Evolutionary conservation across 2,797 vertebrate species (phyloP).

Genomic region (Vespertilio murinus): DNA sequence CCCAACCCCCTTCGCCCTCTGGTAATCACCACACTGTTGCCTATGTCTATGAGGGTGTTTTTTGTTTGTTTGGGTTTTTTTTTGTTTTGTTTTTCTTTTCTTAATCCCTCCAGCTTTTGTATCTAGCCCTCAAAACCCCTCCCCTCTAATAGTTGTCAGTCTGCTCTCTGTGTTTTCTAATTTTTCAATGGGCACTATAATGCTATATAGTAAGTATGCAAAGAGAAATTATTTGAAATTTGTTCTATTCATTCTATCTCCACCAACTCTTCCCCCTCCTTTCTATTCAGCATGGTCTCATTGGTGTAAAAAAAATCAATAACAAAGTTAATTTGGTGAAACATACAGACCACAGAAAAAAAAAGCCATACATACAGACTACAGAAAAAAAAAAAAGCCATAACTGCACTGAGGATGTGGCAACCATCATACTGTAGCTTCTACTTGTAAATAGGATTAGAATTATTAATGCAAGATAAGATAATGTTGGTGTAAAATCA

Average conservation of each 20-base stretch:
- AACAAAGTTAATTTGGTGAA: background rate
- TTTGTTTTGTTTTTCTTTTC: background rate
- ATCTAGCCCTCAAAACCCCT: background rate
- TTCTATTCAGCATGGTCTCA: background rate
- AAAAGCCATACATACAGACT: too few relatives aligned
- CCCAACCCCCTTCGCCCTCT: too few relatives aligned
- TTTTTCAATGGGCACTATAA: conserved; percentile 42
- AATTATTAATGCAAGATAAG: background rate
- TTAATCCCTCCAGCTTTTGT: background rate
- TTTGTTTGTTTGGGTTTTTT: too few relatives aligned
- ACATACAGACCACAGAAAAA: background rate
- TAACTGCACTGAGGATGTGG: background rate
- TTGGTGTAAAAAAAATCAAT: background rate
- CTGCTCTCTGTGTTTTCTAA: background rate
- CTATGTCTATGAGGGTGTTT: background rate
- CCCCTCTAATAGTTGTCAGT: background rate
- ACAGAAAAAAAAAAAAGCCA: background rate
- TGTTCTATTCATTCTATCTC: background rate
- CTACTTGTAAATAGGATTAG: conserved; percentile 14
- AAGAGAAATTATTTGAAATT: conserved; percentile 37
- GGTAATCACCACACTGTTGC: background rate
- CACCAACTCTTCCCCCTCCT: background rate
- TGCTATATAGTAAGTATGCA: conserved; percentile 50
- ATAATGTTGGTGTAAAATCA: background rate
- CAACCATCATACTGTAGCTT: background rate